Base-by-base conservation (phyloP, 2,888 invertebrate species). In the Tetrapedia diversipes region DNA sequence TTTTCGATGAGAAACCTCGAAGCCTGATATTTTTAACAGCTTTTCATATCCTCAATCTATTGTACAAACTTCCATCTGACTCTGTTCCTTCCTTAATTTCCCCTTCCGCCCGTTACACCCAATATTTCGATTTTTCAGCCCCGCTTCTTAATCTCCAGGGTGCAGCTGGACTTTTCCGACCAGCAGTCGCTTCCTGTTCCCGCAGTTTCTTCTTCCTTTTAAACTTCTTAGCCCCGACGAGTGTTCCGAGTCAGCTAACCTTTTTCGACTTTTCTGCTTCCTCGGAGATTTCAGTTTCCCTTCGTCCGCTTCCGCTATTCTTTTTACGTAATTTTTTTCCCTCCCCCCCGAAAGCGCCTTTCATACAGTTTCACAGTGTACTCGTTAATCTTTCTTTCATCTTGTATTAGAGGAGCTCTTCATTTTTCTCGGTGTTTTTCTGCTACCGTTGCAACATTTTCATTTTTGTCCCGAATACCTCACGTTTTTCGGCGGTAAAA, bases 261-360 rank as follows among this genome's bases (percentile, higher is more conserved):
- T 70, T 43, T 39, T 60, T 49, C 49, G 73, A 66, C 66, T 73
- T 73, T 66, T 32, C 73, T 24, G 45, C 45, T 39, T 19, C 14
- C 37, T 29, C 16, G 45, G 51, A 49, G 63, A 57, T 63, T 53
- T 75, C 56, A 51, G 43, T 43, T 57, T 57, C 39, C 24, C 34
- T 43, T 29, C 45, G 41, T 43, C 54, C 66, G 14, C 53, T 34
- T 59, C 37, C 29, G 47, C n/a, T 24, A n/a, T 32, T 45, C 37
- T 22, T 32, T 32, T 49, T 49, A 16, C 1, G 32, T 32, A 7
- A 51, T 37, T 11, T 2, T 39, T 11, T 22, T 19, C 41, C 4
- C 2, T 27, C 11, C 24, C 22, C 16, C 47, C n/a, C 22, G 1
- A 34, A 14, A 37, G 49, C 39, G 14, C 34, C 47, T 14, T 14